Evolutionary conservation across 2,888 invertebrate genomes (phyloP), one percentile per base, ranked within the genome.

Genomic region (Cephus pygmeus): DNA sequence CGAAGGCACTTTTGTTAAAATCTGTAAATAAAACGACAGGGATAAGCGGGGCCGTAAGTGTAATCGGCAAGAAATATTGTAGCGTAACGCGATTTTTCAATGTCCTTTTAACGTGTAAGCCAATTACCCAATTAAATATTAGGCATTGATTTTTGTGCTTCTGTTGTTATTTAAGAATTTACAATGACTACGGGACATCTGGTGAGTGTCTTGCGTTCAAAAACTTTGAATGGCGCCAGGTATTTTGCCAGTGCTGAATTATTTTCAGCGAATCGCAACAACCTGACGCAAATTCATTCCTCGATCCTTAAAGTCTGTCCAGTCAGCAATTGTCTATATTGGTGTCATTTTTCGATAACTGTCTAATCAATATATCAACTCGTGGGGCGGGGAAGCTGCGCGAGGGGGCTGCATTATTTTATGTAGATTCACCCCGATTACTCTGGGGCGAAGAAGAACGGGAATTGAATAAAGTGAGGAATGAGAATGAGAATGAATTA

Each of bases 261-360:
- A 9, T 31, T 12, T 71, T 56, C 56, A 23, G 56, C 23, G 23
- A 56, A 56, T 56, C 56, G 9, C 23, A 56, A 56, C 9, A 1
- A 56, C 56, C 56, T 56, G 56, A 56, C 56, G 56, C 23, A 6
- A 56, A 23, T 56, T 56, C 56, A 56, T 82, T 84, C 87, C 35
- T 87, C 87, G 87, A 90, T 88, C 88, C 88, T 85, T 84, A 87
- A 87, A 88, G 81, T 89, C 88, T 89, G 88, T 90, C 87, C 88
- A 89, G 85, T 87, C 87, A 88, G 88, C 87, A 89, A 88, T 89
- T 88, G 88, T 90, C 90, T 90, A 90, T 90, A 90, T 90, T 85
- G 88, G 87, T 90, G 89, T 90, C 86, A 90, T 88, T 90, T 90
- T 90, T 90, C 89, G 88, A 90, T 90, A 90, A 90, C 88, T 90